Base-by-base conservation (phyloP, 2,113 vertebrate genomes). In the Platichthys flesus region DNA sequence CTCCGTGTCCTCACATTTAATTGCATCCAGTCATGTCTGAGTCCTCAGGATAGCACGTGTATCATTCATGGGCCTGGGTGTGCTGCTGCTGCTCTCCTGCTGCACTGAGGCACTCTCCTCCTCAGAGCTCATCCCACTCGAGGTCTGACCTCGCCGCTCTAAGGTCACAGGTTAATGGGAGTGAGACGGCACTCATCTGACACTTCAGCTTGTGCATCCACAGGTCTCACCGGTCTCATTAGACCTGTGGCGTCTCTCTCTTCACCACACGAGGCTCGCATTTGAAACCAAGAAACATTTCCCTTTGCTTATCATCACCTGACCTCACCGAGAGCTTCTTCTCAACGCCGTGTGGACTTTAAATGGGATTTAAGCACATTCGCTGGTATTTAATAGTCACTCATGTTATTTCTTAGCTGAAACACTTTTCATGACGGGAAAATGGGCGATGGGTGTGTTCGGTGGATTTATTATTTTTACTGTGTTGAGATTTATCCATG, bases 211-310 rank as follows among this genome's bases (percentile, higher is more conserved):
- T 81, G 72, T 55, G 31, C 52, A 81, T 81, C 40, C 67, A 59
- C 57, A 26, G 40, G 64, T 79, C 64, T 76, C 74, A 4, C 13
- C 76, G 84, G 74, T 76, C 72, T 83, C 70, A 76, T 88, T 89
- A 85, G 55, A 65, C 12, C 56, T 1, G 5, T 28, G 14, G 0
- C 9, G 0, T 87, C 78, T 87, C 76, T 56, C 56, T 88, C 82
- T 49, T 5, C 76, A 68, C 58, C 63, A 65, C 71, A 35, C 28
- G 26, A 76, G 64, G 42, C 23, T 28, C 21, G 35, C 67, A 59
- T 71, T 55, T 54, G n/a, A 40, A 60, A 57, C 58, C 42, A 13
- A 42, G 15, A 26, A 69, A 51, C 59, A 23, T 23, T 73, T 65
- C n/a, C 56, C 52, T n/a, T 37, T 60, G 21, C 47, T 65, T 52